Evolutionary conservation across 2,113 vertebrate species (phyloP).

Genomic region (Colius striatus): DNA sequence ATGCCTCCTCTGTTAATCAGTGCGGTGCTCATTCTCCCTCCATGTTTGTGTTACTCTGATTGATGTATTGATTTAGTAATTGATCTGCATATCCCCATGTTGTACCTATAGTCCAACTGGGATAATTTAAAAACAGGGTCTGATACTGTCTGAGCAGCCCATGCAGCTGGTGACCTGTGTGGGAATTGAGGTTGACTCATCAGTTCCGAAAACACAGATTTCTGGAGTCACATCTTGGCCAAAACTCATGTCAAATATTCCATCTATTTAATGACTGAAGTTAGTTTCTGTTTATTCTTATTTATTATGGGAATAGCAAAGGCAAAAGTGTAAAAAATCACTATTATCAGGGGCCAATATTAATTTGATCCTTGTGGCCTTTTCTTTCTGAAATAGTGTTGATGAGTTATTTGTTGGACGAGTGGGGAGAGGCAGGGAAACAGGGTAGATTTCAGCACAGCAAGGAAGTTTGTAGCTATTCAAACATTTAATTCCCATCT

Average conservation of each 20-base stretch:
- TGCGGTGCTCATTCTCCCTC: not conserved
- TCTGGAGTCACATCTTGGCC: not conserved
- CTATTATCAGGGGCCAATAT: not conserved
- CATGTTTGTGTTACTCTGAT: not conserved
- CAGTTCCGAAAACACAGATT: not conserved
- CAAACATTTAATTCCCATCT: not conserved
- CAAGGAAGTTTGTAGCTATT: not conserved
- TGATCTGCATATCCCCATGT: not conserved
- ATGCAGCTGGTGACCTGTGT: not conserved
- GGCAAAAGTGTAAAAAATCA: not conserved
- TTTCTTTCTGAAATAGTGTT: not conserved
- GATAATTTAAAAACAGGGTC: not conserved
- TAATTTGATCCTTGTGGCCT: not conserved
- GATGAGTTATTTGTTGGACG: not conserved
- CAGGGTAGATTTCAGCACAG: not conserved
- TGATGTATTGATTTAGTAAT: conserved; percentile 18
- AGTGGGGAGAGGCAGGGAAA: not conserved
- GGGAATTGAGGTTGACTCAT: not conserved
- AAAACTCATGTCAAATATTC: not conserved
- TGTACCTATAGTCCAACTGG: not conserved
- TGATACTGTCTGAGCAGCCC: not conserved
- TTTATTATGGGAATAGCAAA: not conserved
- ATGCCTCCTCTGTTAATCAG: not conserved
- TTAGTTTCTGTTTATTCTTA: not conserved
- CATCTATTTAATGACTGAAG: not conserved